Evolutionary conservation across 2,888 invertebrate genomes (phyloP).

Genomic region (Zygothrica quintamaculata): DNA sequence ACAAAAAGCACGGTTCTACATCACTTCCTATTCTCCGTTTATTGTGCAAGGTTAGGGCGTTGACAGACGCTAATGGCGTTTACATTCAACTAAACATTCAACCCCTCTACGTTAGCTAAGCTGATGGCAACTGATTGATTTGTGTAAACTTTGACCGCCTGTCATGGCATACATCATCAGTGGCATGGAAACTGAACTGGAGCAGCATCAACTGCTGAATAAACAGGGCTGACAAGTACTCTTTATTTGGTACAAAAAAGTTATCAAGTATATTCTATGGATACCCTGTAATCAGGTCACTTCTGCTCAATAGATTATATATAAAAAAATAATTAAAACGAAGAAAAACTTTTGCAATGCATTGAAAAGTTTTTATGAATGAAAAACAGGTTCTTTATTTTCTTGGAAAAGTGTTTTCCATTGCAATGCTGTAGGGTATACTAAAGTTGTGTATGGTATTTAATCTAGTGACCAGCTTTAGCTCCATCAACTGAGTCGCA

Average conservation of each 20-base stretch:
- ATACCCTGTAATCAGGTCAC: too few species aligned
- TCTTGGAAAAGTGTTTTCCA: too few species aligned
- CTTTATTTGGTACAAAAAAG: conserved; percentile 49
- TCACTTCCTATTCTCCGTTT: conserved; percentile 6
- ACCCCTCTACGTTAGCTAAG: not conserved
- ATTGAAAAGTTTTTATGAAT: too few species aligned
- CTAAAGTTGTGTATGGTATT: conserved; percentile 24
- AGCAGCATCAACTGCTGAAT: conserved; percentile 18
- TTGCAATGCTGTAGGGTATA: not conserved
- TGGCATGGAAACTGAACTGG: conserved; percentile 28
- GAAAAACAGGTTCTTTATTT: too few species aligned
- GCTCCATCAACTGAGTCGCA: conserved; percentile 14
- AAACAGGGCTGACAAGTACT: conserved; percentile 34
- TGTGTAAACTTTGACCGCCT: conserved; percentile 72
- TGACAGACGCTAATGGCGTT: conserved; percentile 64
- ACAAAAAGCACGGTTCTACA: not conserved
- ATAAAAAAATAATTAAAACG: not conserved
- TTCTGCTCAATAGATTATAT: conserved; percentile 1
- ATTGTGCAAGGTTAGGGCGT: conserved; percentile 74
- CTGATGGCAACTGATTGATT: conserved; percentile 64
- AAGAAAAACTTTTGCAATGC: not conserved
- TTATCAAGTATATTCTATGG: not conserved
- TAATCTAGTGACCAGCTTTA: conserved; percentile 23
- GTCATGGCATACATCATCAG: conserved; percentile 52
- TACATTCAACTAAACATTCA: conserved; percentile 17